Base-by-base conservation (phyloP, 2,113 vertebrate genomes). In the Coregonus clupeaformis region DNA sequence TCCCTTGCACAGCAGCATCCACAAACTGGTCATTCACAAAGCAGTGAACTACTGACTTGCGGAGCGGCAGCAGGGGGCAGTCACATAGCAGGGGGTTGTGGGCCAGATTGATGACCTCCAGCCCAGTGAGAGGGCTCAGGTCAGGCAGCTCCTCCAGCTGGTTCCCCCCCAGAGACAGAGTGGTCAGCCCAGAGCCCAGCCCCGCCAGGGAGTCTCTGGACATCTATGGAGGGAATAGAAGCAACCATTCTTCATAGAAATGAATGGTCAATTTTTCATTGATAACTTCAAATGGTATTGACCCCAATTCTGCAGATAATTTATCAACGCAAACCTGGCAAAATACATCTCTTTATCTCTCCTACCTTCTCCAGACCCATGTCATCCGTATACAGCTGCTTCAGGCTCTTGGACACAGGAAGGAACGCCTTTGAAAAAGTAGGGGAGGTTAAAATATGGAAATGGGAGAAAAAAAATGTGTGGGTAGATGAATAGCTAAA, bases 11-110 rank as follows among this genome's bases (percentile, higher is more conserved):
- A 42, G 36, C 36, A 42, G 36, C 36, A 42, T 42, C 7, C 36
- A 42, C 36, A 42, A 42, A 42, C 25, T 57, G 16, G 20, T 45
- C 36, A 47, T 29, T 11, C 13, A 60, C 5, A 29, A 52, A 71
- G 14, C n/a, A 24, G 69, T 30, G 14, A 0, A 52, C 36, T 0
- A 69, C 91, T 87, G 73, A 97, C 96, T 90, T 96, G 89, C 36
- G 88, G 24, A 98, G 87, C 0, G 89, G 94, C 52, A 96, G 89
- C 81, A 97, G 91, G 63, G 82, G 78, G 76, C 97, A 98, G 89
- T 94, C 88, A 0, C 97, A 98, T 71, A 69, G 81, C 81, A 98
- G 92, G 1, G 96, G 95, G 72, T 97, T 95, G 16, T 94, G 91
- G 11, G 88, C 88, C 82, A 99, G 90, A 80, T 94, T 93, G 1